Conservation (phyloP, 2,113 vertebrate species). For the Corvus hawaiiensis region DNA sequence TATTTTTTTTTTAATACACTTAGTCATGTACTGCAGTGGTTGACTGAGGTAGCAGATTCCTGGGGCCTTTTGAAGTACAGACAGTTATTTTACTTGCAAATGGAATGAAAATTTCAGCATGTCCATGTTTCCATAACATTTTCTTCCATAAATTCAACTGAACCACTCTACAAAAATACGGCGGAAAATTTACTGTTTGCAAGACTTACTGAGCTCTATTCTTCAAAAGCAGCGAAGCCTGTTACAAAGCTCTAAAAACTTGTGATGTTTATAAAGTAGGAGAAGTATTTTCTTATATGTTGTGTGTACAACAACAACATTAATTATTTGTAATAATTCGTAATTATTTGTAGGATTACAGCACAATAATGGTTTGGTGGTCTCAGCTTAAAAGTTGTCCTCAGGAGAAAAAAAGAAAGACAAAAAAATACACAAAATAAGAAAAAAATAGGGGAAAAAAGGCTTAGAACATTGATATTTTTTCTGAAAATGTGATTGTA, state of each 20-base stretch:
- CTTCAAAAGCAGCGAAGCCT: not conserved
- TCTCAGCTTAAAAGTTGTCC: not conserved
- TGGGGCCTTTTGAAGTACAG: not conserved
- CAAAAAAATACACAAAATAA: too few species aligned
- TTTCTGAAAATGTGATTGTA: not conserved
- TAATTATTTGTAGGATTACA: not conserved
- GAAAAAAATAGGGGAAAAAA: fast-evolving
- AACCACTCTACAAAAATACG: not conserved
- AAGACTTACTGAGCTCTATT: not conserved
- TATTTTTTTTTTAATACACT: not conserved
- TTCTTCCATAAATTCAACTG: not conserved
- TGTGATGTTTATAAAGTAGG: not conserved
- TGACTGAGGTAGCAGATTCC: not conserved
- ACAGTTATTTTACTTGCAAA: not conserved
- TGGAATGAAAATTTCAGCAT: not conserved
- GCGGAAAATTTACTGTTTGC: not conserved
- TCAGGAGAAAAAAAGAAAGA: not conserved
- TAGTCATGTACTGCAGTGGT: not conserved
- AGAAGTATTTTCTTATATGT: not conserved
- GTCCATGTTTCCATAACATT: not conserved
- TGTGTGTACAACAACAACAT: not conserved
- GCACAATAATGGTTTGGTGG: not conserved
- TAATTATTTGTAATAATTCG: not conserved
- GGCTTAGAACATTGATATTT: not conserved
- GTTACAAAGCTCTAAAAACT: not conserved